phyloP scores from a whole-genome alignment of 2,113 vertebrate genomes.

The Pterophyllum scalare region DNA sequence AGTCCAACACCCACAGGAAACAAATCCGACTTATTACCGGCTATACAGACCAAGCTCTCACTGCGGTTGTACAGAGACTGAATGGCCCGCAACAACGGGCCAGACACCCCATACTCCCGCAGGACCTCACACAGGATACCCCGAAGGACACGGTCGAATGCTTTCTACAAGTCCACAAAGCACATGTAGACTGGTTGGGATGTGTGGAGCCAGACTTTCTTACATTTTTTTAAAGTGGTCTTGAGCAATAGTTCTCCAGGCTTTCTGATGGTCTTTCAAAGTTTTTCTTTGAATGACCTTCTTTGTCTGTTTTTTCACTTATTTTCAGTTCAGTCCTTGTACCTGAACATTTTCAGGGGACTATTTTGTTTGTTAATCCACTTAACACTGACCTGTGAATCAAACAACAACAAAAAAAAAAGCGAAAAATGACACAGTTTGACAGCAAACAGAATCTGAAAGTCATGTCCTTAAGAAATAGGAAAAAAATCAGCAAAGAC shows the following conservation, averaged over 20 bases:
- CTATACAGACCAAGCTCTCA: too few relatives aligned
- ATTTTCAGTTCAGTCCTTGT: not conserved
- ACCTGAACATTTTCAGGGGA: not conserved
- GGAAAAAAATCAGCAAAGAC: not conserved
- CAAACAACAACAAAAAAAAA: not conserved
- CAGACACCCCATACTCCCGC: too few relatives aligned
- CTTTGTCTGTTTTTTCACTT: not conserved
- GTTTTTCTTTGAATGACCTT: not conserved
- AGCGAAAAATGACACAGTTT: not conserved
- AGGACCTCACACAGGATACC: too few relatives aligned
- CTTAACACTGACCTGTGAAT: not conserved
- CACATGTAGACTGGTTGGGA: too few relatives aligned
- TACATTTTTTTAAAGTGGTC: too few relatives aligned
- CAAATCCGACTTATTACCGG: too few relatives aligned
- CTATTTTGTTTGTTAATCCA: not conserved
- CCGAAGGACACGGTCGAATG: too few relatives aligned
- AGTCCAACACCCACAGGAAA: too few relatives aligned
- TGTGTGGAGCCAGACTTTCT: not conserved
- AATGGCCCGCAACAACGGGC: too few relatives aligned
- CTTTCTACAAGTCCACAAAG: too few relatives aligned
- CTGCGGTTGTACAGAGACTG: too few relatives aligned
- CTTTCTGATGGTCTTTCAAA: not conserved
- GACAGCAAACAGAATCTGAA: not conserved
- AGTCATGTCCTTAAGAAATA: not conserved
- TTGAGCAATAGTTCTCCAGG: not conserved